Percentiles rank a stretch among this genome's conserved stretches.
Evolutionary conservation across 2,888 invertebrate genomes (phyloP).

Genomic region (Clanis bilineata): DNA sequence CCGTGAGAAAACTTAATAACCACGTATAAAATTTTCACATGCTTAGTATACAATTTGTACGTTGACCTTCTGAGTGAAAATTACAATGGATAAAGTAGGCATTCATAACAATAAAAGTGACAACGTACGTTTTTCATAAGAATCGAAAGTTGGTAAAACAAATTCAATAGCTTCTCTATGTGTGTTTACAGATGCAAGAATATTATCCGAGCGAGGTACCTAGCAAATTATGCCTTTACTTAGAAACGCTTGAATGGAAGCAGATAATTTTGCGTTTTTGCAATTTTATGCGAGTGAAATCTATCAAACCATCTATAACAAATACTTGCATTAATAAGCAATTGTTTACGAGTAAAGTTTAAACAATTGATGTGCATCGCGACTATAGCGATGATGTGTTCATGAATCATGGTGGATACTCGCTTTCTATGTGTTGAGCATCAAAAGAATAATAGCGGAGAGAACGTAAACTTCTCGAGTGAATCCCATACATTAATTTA

Average conservation of each 20-base stretch:
- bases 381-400: not conserved
- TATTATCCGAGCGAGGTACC: constrained; percentile 45
- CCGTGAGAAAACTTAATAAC: not conserved
- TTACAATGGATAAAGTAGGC: constrained; percentile 37
- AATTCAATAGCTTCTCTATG: constrained; percentile 54
- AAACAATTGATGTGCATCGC: constrained; percentile 23
- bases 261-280: constrained; percentile 64
- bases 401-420: not conserved
- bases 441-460: constrained; percentile 55
- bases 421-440: constrained; percentile 57
- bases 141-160: constrained; percentile 64
- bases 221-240: constrained; percentile 57
- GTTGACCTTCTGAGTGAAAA: constrained; percentile 56
- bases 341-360: constrained; percentile 23
- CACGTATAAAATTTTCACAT: constrained; percentile 3
- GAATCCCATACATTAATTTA: constrained; percentile 67
- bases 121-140: constrained; percentile 52
- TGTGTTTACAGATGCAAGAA: constrained; percentile 51
- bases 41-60: constrained; percentile 26
- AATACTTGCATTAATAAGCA: constrained; percentile 15
- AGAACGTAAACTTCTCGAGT: constrained; percentile 49
- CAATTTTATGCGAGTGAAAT: constrained; percentile 49
- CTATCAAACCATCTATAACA: constrained; percentile 30
- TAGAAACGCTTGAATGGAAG: constrained; percentile 64
- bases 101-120: constrained; percentile 52